phyloP scores from a whole-genome alignment of 2,888 invertebrate species.

The Drosophila heteroneura region DNA sequence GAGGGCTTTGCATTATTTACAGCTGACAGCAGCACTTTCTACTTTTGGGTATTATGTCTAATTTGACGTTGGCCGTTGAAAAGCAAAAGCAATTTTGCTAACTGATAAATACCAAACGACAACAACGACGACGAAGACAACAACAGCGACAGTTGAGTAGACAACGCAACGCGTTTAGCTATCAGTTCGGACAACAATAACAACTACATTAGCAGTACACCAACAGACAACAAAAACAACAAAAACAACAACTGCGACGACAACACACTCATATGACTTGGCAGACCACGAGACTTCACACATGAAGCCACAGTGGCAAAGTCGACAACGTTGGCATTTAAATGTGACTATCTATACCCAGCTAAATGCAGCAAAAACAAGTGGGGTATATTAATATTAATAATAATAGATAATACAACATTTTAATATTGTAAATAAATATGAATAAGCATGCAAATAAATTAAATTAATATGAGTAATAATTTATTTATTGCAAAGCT shows the following conservation, averaged over 20 bases:
- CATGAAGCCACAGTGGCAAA: slow-evolving; percentile 64
- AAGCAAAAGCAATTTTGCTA: slow-evolving; percentile 71
- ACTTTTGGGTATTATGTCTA: slow-evolving; percentile 48
- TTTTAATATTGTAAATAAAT: neutral
- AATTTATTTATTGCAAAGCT: neutral
- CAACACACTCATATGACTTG: slow-evolving; percentile 79
- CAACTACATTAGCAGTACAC: neutral
- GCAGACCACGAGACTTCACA: slow-evolving; percentile 78
- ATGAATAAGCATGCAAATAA: neutral
- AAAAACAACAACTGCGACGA: slow-evolving; percentile 36
- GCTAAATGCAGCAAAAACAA: neutral
- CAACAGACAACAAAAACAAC: slow-evolving; percentile 23
- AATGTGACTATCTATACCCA: slow-evolving; percentile 63
- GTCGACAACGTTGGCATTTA: slow-evolving; percentile 62
- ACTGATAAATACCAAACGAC: slow-evolving; percentile 68
- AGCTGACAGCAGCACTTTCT: slow-evolving; percentile 53
- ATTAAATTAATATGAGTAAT: neutral
- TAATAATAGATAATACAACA: neutral
- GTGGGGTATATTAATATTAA: neutral
- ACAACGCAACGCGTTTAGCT: slow-evolving; percentile 51
- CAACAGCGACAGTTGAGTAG: slow-evolving; percentile 20
- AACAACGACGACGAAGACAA: slow-evolving; percentile 36
- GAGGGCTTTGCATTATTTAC: slow-evolving; percentile 54
- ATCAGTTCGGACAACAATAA: slow-evolving; percentile 37
- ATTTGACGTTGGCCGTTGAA: slow-evolving; percentile 56